A percentile compares a stretch with the other conserved stretches of the same genome.
phyloP scores from a whole-genome alignment of 2,797 vertebrate species.

The Periophthalmus magnuspinnatus region DNA sequence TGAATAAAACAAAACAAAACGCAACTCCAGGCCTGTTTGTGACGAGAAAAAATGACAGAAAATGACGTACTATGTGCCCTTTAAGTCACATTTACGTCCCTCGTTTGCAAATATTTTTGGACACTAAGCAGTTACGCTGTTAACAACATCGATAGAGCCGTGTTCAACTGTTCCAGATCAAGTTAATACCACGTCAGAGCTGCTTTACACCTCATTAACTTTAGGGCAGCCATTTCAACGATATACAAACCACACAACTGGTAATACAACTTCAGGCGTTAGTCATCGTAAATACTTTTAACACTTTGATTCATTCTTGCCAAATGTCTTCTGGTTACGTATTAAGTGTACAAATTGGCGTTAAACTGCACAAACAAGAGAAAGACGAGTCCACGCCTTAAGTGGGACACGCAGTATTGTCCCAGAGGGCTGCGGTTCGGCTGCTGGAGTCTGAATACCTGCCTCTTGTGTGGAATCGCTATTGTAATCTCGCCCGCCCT shows the following conservation, averaged over 20 bases:
- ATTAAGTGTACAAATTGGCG: background rate
- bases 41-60: no score
- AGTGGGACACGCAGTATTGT: constrained; percentile 13
- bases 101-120: background rate
- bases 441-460: background rate
- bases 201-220: background rate
- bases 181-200: no score
- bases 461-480: constrained; percentile 16
- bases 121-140: background rate
- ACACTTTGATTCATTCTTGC: no score
- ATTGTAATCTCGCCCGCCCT: constrained; percentile 44
- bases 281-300: constrained; percentile 30
- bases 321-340: background rate
- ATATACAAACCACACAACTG: constrained; percentile 24
- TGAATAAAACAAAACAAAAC: no score
- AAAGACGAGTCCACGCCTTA: background rate
- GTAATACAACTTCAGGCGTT: constrained; percentile 23
- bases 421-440: background rate
- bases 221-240: background rate
- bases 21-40: no score
- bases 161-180: no score
- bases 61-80: no score
- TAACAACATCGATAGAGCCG: background rate
- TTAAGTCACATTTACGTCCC: no score
- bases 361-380: background rate